phyloP scores from a whole-genome alignment of 2,888 invertebrate species.

The Dilophus febrilis region DNA sequence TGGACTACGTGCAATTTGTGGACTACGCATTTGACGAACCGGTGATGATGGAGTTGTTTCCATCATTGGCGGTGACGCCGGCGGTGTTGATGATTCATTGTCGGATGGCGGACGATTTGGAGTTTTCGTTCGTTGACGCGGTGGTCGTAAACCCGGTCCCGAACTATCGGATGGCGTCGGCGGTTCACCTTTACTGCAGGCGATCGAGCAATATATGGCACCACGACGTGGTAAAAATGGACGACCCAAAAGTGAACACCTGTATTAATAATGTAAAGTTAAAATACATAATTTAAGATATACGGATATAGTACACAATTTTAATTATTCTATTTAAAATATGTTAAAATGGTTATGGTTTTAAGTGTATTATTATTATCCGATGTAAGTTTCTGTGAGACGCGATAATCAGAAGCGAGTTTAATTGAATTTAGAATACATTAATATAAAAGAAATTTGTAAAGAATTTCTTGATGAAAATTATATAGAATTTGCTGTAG shows the following conservation, averaged over 20 bases:
- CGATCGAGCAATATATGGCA: constrained; percentile 88
- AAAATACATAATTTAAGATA: too few relatives aligned
- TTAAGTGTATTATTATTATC: too few relatives aligned
- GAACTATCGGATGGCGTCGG: constrained; percentile 74
- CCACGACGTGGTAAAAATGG: constrained; percentile 85
- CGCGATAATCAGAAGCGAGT: too few relatives aligned
- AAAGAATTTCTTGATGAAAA: too few relatives aligned
- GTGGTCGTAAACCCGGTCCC: constrained; percentile 49
- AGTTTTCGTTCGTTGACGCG: constrained; percentile 32
- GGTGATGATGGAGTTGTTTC: constrained; percentile 46
- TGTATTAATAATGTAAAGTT: too few relatives aligned
- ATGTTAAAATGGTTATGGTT: too few relatives aligned
- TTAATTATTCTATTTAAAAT: too few relatives aligned
- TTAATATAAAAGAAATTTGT: too few relatives aligned
- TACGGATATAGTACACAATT: too few relatives aligned
- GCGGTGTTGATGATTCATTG: constrained; percentile 32
- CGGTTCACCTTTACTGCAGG: constrained; percentile 82
- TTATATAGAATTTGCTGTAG: too few relatives aligned
- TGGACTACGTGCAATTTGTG: constrained; percentile 40
- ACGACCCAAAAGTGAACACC: constrained; percentile 53
- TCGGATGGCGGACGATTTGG: constrained; percentile 37
- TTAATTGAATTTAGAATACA: too few relatives aligned
- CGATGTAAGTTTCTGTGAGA: too few relatives aligned
- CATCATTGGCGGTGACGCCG: constrained; percentile 38
- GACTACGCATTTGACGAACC: constrained; percentile 32